Conservation (phyloP, 2,888 invertebrate species). For the Meandrusa payeni region DNA sequence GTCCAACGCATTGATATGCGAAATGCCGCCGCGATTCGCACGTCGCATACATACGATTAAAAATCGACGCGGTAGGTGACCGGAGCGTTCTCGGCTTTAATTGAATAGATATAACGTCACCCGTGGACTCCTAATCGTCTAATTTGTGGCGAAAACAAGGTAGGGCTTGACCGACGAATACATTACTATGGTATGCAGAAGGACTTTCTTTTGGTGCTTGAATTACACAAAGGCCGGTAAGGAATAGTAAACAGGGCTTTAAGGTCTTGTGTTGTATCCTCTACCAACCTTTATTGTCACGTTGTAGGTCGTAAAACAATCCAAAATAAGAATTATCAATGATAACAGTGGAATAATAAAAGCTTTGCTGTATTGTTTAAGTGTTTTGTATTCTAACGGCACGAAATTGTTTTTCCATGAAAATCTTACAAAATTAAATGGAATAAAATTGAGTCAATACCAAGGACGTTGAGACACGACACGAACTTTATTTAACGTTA, state of each 20-base stretch:
- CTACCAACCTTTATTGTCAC: constrained; percentile 9
- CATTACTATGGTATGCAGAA: constrained; percentile 69
- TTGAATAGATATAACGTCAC: constrained; percentile 73
- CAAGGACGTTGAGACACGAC: no score
- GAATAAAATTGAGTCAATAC: no score
- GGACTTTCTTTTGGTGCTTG: constrained; percentile 77
- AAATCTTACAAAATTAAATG: no score
- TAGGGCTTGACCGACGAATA: constrained; percentile 63
- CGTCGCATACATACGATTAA: constrained; percentile 78
- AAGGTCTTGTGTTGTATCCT: constrained; percentile 39
- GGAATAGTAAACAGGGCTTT: constrained; percentile 65
- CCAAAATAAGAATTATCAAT: constrained; percentile 11
- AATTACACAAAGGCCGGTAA: constrained; percentile 52
- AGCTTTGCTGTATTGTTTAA: no score
- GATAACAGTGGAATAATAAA: not conserved
- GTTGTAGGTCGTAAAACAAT: constrained; percentile 11
- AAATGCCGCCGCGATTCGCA: constrained; percentile 68
- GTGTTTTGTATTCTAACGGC: no score
- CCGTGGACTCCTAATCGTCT: constrained; percentile 75
- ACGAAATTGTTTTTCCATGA: no score
- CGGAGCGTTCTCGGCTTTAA: constrained; percentile 71
- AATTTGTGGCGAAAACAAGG: constrained; percentile 78
- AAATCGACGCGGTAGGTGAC: constrained; percentile 77
- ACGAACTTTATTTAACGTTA: no score
- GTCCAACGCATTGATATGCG: constrained; percentile 74